Evolutionary conservation across 1,140 invertebrate genomes (phyloP).

Genomic region (Pemphigus obesinymphae): DNA sequence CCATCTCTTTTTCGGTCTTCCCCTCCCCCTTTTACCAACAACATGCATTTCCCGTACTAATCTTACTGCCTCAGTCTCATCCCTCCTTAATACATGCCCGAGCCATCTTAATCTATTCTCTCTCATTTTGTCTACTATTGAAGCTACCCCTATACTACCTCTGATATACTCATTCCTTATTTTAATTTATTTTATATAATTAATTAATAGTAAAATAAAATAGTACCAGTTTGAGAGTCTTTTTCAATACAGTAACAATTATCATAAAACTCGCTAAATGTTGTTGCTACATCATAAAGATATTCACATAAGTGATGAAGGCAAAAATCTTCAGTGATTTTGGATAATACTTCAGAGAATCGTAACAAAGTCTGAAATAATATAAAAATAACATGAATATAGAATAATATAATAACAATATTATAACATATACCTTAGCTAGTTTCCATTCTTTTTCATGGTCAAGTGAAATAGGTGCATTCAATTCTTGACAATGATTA

Average conservation of each 20-base stretch:
- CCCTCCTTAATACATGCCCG: no score
- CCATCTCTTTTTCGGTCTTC: no score
- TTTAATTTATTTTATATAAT: no score
- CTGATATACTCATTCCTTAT: no score
- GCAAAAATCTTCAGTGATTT: conserved; percentile 77
- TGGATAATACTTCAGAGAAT: conserved; percentile 83
- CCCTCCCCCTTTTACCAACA: no score
- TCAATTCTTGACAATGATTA: conserved; percentile 57
- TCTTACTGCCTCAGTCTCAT: no score
- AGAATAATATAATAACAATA: neutral
- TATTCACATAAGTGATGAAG: conserved; percentile 92
- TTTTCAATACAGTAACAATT: conserved; percentile 97
- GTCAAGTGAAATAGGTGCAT: conserved; percentile 63
- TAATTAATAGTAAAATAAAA: neutral
- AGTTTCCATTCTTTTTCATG: conserved; percentile 95
- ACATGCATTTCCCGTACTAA: no score
- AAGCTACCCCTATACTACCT: no score
- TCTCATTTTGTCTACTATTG: no score
- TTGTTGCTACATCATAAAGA: conserved; percentile 87
- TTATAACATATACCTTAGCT: conserved; percentile 61
- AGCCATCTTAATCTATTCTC: no score
- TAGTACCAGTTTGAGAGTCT: conserved; percentile 57
- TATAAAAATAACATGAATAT: conserved; percentile 14
- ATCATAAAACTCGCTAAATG: conserved; percentile 97
- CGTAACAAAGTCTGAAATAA: conserved; percentile 59